Conservation (phyloP, 53 echinoderm and acorn worm genomes). For the Temnopleurus reevesii region DNA sequence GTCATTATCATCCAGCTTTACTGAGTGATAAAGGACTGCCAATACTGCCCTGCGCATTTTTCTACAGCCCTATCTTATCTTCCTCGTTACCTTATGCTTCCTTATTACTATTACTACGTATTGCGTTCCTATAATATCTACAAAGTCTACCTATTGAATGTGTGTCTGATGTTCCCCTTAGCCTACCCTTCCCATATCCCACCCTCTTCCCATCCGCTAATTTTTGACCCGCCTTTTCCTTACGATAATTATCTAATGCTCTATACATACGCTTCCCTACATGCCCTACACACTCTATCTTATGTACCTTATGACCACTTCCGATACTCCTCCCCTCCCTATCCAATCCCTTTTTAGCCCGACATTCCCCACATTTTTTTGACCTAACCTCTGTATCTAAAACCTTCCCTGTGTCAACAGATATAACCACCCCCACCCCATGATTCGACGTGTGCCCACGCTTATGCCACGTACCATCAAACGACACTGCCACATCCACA, state of each 20-base stretch:
- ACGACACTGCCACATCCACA: slow-evolving; percentile 46
- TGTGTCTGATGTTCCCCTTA: slow-evolving; percentile 31
- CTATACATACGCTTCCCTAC: slow-evolving; percentile 57
- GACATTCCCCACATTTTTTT: slow-evolving; percentile 22
- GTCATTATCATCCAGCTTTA: background rate
- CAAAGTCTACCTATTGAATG: background rate
- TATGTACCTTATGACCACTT: slow-evolving; percentile 47
- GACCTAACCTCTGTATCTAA: slow-evolving; percentile 30
- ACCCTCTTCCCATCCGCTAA: background rate
- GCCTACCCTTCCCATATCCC: background rate
- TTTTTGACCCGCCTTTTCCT: slow-evolving; percentile 36
- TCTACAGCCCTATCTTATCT: background rate
- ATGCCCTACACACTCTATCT: slow-evolving; percentile 65
- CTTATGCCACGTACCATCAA: slow-evolving; percentile 61
- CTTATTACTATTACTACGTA: background rate
- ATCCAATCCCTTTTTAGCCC: background rate
- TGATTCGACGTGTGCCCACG: slow-evolving; percentile 53
- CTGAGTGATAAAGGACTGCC: slow-evolving; percentile 7
- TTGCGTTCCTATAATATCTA: background rate
- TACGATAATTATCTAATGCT: slow-evolving; percentile 22
- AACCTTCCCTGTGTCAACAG: slow-evolving; percentile 53
- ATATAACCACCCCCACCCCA: slow-evolving; percentile 56
- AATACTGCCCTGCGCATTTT: slow-evolving; percentile 1
- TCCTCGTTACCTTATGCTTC: background rate
- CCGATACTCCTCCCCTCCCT: slow-evolving; percentile 13